Evolutionary conservation across 2,113 vertebrate genomes (phyloP).

Genomic region (Cathartes aura): DNA sequence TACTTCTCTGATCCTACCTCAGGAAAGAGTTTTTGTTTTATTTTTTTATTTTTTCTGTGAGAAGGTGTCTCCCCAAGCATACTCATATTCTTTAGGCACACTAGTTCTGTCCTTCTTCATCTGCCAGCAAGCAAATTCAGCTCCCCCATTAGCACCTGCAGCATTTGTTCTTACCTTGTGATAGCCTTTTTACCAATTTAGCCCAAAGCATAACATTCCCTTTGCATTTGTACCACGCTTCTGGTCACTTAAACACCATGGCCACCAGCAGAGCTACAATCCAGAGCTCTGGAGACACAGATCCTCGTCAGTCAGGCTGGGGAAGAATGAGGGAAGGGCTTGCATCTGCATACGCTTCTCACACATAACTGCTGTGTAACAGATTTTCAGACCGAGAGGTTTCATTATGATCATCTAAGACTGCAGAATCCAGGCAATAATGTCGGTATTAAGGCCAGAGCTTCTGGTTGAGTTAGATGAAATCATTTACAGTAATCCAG

Average conservation of each 20-base stretch:
- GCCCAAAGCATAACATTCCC: background rate
- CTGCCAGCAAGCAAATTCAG: background rate
- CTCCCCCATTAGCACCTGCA: background rate
- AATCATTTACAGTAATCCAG: background rate
- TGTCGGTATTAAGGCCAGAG: background rate
- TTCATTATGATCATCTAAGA: background rate
- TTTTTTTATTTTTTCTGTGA: background rate
- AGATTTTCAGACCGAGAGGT: background rate
- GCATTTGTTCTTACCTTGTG: background rate
- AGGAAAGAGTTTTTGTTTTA: background rate
- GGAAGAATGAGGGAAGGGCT: background rate
- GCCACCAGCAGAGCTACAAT: background rate
- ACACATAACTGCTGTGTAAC: background rate
- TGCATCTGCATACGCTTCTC: fast-evolving
- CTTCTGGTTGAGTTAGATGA: background rate
- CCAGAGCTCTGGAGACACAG: background rate
- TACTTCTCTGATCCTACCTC: background rate
- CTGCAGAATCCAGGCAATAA: background rate
- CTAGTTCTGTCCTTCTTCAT: background rate
- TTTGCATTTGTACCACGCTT: background rate
- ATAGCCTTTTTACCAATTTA: background rate
- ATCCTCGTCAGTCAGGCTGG: background rate
- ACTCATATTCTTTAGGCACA: background rate
- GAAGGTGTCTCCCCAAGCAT: background rate
- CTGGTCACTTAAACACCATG: background rate